A percentile compares a stretch with the other conserved stretches of the same genome.
Conservation (phyloP, 2,888 invertebrate genomes). For the Rotaria socialis region DNA sequence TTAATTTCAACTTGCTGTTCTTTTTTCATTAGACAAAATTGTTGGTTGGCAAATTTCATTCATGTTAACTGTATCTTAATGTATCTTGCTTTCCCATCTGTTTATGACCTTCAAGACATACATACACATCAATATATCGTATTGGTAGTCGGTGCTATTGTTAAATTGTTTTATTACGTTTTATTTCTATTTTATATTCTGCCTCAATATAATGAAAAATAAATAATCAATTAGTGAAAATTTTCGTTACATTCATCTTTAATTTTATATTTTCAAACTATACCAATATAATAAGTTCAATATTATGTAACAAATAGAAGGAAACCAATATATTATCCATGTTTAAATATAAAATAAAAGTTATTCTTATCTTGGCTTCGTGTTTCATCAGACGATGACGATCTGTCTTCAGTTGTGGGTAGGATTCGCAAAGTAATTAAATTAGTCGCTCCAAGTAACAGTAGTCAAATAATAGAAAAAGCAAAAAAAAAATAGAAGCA, state of each 20-base stretch:
- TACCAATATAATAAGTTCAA: not conserved
- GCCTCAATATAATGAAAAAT: not conserved
- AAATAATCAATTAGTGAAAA: not conserved
- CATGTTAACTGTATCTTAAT: not conserved
- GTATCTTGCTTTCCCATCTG: not conserved
- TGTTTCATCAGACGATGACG: not conserved
- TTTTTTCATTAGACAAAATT: not conserved
- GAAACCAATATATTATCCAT: not conserved
- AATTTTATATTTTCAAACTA: not conserved
- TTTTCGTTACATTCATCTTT: not conserved
- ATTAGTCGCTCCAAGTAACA: conserved; percentile 11
- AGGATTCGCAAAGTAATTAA: not conserved
- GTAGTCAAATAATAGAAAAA: not conserved
- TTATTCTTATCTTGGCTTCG: not conserved
- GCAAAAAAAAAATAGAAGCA: too few species aligned
- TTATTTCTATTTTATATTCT: not conserved
- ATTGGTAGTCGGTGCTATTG: not conserved
- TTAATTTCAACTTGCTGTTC: not conserved
- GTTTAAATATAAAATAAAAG: not conserved
- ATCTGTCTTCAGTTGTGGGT: not conserved
- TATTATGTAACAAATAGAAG: not conserved
- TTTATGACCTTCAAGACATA: not conserved
- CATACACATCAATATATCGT: not conserved
- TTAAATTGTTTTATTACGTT: not conserved
- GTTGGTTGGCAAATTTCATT: not conserved